Evolutionary conservation across 2,888 invertebrate species (phyloP).

Genomic region (Vandiemenella viatica): DNA sequence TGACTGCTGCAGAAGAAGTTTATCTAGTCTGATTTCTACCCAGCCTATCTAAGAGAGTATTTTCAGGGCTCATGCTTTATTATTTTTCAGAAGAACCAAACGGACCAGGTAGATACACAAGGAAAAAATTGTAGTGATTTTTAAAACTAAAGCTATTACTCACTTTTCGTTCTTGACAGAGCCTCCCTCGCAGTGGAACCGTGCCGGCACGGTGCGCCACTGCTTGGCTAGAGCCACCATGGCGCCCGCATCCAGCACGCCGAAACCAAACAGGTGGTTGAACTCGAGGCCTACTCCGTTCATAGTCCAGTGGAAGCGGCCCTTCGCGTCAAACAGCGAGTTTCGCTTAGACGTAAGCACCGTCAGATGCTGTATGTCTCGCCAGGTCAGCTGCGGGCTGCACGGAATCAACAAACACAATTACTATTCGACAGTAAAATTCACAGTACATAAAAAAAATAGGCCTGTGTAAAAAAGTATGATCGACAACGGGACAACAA

Average conservation of each 20-base stretch:
- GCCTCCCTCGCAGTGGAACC: conserved; percentile 96
- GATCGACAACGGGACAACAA: too few species aligned
- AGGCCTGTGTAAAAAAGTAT: too few species aligned
- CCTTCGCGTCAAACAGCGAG: conserved; percentile 92
- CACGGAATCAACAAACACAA: too few species aligned
- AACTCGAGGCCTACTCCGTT: conserved; percentile 98
- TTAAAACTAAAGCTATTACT: background rate
- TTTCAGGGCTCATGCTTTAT: too few species aligned
- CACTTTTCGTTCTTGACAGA: conserved; percentile 61
- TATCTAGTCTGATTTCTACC: too few species aligned
- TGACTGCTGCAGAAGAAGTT: too few species aligned
- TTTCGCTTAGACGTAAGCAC: conserved; percentile 96
- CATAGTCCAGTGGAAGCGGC: conserved; percentile 97
- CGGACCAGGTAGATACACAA: too few species aligned
- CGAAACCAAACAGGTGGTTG: conserved; percentile 97
- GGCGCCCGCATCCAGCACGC: conserved; percentile 94
- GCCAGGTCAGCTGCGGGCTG: conserved; percentile 85
- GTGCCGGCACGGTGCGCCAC: conserved; percentile 92
- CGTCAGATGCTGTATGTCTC: conserved; percentile 95
- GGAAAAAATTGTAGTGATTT: too few species aligned
- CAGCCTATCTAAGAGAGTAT: too few species aligned
- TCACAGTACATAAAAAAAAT: too few species aligned
- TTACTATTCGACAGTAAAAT: too few species aligned
- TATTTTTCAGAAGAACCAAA: too few species aligned
- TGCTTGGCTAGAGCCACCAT: conserved; percentile 92